Evolutionary conservation across 2,888 invertebrate genomes (phyloP).

Genomic region (Hydraecia micacea): DNA sequence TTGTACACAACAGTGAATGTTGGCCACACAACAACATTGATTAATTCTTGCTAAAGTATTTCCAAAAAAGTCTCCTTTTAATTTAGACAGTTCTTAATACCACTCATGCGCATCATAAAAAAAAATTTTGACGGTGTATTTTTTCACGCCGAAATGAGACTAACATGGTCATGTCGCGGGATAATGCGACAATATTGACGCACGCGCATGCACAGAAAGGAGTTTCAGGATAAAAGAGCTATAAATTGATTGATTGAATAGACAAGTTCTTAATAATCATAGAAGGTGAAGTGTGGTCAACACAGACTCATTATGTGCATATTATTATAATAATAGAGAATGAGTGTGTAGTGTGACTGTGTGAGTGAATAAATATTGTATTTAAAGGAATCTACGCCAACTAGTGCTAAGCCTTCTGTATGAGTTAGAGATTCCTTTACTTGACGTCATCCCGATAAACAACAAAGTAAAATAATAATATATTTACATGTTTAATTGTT

Average conservation of each 20-base stretch:
- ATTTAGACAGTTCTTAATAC: neutral
- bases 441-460: neutral
- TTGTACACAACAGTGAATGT: conserved; percentile 7
- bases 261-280: neutral
- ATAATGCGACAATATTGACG: neutral
- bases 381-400: conserved; percentile 41
- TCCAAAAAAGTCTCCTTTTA: neutral
- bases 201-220: neutral
- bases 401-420: conserved; percentile 39
- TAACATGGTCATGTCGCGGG: neutral
- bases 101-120: neutral
- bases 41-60: neutral
- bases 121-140: neutral
- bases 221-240: too few species aligned
- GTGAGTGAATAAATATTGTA: conserved; percentile 19
- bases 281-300: conserved; percentile 16
- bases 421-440: conserved; percentile 59
- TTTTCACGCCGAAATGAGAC: neutral
- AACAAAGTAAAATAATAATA: neutral
- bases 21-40: neutral
- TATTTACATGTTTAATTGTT: neutral
- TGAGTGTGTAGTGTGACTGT: conserved; percentile 7
- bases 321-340: neutral
- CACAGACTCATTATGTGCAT: conserved; percentile 3
- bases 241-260: neutral